phyloP scores from a whole-genome alignment of 2,113 vertebrate genomes.

The Hyla sarda region DNA sequence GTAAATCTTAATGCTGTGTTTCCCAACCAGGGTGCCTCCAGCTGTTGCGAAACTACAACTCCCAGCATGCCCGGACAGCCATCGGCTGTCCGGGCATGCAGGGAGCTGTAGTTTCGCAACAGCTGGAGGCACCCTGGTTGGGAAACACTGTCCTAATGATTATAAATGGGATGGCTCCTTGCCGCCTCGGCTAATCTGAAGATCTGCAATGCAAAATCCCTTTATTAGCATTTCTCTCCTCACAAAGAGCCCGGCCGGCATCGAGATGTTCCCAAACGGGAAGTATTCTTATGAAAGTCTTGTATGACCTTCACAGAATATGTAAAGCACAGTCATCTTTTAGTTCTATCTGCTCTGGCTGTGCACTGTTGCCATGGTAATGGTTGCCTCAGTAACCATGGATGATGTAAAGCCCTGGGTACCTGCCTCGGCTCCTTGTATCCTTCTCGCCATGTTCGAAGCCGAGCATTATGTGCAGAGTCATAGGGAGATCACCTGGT shows the following conservation, averaged over 20 bases:
- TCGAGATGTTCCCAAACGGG: background rate
- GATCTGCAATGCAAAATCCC: background rate
- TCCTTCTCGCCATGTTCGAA: background rate
- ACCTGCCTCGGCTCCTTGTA: background rate
- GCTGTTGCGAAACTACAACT: too few relatives aligned
- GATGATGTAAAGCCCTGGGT: conserved; percentile 40
- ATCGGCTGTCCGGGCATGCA: too few relatives aligned
- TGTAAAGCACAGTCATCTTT: background rate
- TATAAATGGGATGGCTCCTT: background rate
- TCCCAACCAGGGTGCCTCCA: too few relatives aligned
- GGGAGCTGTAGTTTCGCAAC: too few relatives aligned
- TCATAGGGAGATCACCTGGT: too few relatives aligned
- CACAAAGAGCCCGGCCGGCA: background rate
- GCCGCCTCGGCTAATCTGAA: background rate
- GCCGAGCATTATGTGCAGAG: too few relatives aligned
- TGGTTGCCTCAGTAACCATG: conserved; percentile 33
- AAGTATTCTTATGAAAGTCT: background rate
- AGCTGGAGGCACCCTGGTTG: too few relatives aligned
- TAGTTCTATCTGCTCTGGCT: background rate
- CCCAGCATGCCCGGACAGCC: too few relatives aligned
- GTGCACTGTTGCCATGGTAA: conserved; percentile 48
- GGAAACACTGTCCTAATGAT: too few relatives aligned
- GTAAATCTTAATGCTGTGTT: too few relatives aligned
- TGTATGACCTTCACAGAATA: conserved; percentile 36
- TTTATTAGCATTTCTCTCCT: conserved; percentile 4